Conservation (phyloP, 1,140 invertebrate genomes). For the Eriocheir sinensis region DNA sequence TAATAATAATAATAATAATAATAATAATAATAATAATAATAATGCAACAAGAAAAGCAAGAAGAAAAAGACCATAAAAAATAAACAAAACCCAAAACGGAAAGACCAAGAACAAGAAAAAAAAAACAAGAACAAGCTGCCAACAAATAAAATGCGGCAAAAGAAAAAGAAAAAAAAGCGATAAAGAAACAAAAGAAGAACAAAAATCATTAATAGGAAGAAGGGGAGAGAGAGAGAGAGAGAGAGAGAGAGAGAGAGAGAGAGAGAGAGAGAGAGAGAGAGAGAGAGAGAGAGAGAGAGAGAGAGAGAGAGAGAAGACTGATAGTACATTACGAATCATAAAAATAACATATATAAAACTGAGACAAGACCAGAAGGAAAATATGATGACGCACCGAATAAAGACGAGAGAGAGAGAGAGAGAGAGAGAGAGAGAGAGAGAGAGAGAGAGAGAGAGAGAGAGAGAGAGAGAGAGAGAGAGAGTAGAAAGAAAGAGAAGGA, state of each 20-base stretch:
- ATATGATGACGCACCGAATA: background rate
- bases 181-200: background rate
- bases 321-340: too few relatives aligned
- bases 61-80: too few relatives aligned
- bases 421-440: too few relatives aligned
- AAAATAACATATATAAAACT: background rate
- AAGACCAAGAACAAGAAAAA: background rate
- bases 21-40: too few relatives aligned
- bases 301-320: background rate
- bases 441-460: background rate
- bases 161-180: background rate
- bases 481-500: background rate
- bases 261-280: background rate
- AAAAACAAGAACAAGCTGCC: too few relatives aligned
- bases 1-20: too few relatives aligned
- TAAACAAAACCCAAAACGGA: background rate
- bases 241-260: too few relatives aligned
- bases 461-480: background rate
- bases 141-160: background rate
- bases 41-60: too few relatives aligned
- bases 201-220: background rate
- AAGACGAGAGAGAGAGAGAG: background rate
- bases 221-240: too few relatives aligned
- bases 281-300: too few relatives aligned
- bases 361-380: too few relatives aligned